A percentile compares a stretch with the other conserved stretches of the same genome.
phyloP scores from a whole-genome alignment of 1,140 invertebrate genomes.

The Aricia agestis region DNA sequence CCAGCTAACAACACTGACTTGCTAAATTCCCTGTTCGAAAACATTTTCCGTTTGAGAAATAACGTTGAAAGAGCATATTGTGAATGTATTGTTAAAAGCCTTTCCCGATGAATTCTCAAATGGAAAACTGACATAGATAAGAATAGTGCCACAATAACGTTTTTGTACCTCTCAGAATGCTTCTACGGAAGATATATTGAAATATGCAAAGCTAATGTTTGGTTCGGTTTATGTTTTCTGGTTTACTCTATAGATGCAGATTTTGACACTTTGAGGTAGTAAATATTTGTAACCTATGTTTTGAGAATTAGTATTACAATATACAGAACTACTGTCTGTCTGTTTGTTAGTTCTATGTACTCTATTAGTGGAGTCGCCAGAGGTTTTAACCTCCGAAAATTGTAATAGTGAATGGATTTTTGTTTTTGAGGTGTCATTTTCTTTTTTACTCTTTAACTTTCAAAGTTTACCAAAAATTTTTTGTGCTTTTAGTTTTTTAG shows the following conservation, averaged over 20 bases:
- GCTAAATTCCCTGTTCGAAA: neutral
- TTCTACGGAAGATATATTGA: slow-evolving; percentile 9
- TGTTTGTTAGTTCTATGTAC: too few species aligned
- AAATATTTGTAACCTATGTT: too few species aligned
- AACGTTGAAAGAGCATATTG: neutral
- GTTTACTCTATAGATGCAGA: neutral
- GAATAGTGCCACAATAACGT: slow-evolving; percentile 7
- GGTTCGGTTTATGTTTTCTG: neutral
- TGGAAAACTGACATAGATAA: slow-evolving; percentile 16
- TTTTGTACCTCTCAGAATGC: neutral
- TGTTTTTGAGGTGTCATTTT: too few species aligned
- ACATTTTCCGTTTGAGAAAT: neutral
- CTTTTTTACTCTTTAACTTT: too few species aligned
- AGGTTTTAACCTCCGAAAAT: too few species aligned
- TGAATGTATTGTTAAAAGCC: slow-evolving; percentile 15
- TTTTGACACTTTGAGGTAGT: too few species aligned
- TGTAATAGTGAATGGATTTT: too few species aligned
- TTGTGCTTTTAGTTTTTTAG: too few species aligned
- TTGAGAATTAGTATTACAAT: too few species aligned
- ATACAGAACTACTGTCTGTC: too few species aligned
- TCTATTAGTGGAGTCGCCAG: too few species aligned
- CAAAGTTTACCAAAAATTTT: too few species aligned
- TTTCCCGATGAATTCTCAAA: slow-evolving; percentile 4
- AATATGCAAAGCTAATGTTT: slow-evolving; percentile 2
- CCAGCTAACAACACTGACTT: neutral